These are phyloP conservation scores for Caenorhabditis parvicauda DNA, from an alignment of 2,888 invertebrate genomes.

Conservation along the genomic window DNA sequence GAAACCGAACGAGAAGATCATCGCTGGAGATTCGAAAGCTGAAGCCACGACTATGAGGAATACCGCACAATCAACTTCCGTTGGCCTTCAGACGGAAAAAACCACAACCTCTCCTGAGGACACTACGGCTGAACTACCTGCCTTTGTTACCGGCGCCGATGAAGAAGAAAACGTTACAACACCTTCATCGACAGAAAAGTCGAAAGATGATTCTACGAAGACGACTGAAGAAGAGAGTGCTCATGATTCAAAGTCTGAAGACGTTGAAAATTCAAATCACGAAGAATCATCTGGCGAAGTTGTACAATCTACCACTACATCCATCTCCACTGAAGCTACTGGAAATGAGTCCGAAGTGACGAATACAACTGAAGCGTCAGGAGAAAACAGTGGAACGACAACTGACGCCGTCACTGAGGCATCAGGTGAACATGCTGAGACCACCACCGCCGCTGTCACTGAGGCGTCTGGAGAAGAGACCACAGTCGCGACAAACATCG, in stretches of 20 bases:
- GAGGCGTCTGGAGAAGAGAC: conserved; percentile 4
- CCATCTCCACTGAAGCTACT: background rate
- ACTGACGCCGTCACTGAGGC: conserved; percentile 6
- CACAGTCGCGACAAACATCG: background rate
- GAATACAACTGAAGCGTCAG: conserved; percentile 2
- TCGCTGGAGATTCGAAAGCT: no score
- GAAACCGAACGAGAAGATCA: no score
- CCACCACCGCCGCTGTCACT: conserved; percentile 4
- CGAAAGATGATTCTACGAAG: no score
- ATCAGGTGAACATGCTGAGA: conserved; percentile 23
- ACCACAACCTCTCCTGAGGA: background rate
- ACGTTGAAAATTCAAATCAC: background rate
- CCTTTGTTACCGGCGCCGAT: conserved; percentile 12
- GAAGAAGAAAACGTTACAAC: conserved; percentile 13
- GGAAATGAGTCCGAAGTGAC: background rate
- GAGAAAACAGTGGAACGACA: background rate
- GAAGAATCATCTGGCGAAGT: conserved; percentile 3
- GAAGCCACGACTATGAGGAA: no score
- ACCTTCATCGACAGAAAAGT: conserved; percentile 8
- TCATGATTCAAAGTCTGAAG: background rate
- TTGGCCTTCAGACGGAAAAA: background rate
- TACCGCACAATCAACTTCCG: background rate
- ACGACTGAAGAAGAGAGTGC: no score
- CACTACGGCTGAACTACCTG: conserved; percentile 5
- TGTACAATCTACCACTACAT: conserved; percentile 2